These are phyloP conservation scores for Sula dactylatra DNA, from an alignment of 2,113 vertebrate genomes.

Conservation along the genomic window DNA sequence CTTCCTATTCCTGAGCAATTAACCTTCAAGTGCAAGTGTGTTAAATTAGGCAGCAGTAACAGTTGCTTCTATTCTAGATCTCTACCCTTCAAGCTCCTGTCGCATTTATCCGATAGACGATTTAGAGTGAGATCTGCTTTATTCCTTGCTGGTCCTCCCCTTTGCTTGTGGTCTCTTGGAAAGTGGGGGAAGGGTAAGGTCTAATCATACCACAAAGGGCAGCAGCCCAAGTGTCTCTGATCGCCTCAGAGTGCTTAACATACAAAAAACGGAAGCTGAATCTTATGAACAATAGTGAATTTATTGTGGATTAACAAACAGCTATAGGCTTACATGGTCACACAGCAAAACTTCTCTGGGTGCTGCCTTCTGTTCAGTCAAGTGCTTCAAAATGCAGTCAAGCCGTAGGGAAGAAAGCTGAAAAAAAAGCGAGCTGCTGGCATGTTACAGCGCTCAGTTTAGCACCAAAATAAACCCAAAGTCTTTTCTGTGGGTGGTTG, in stretches of 20 bases:
- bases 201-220: background rate
- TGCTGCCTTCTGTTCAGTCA: background rate
- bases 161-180: background rate
- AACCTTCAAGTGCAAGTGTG: background rate
- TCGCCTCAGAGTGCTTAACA: background rate
- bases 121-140: background rate
- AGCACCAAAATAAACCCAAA: background rate
- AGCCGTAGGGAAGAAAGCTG: background rate
- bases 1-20: background rate
- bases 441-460: background rate
- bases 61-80: background rate
- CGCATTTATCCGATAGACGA: accelerated
- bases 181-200: background rate
- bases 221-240: background rate
- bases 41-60: background rate
- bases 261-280: background rate
- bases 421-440: background rate
- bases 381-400: constrained; percentile 11
- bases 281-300: constrained; percentile 34
- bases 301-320: constrained; percentile 1
- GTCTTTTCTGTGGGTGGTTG: background rate
- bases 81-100: background rate
- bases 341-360: background rate
- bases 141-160: background rate
- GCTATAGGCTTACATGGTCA: background rate